Evolutionary conservation across 2,113 vertebrate genomes (phyloP).

Genomic region (Abramis brama): DNA sequence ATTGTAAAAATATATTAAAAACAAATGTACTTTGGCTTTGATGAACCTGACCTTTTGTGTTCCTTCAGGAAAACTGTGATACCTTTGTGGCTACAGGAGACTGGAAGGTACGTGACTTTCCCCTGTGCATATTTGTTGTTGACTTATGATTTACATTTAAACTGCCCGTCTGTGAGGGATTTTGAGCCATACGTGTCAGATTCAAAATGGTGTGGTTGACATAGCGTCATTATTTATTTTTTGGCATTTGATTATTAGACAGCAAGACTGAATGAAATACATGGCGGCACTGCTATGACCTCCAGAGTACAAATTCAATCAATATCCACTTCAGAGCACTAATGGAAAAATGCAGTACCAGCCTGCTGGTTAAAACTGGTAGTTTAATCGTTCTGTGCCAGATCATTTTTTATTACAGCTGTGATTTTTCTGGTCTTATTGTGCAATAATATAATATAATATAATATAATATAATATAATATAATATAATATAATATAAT

Average conservation of each 20-base stretch:
- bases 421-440: neutral
- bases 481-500: too few relatives aligned
- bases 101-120: constrained; percentile 87
- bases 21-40: neutral
- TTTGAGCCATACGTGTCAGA: neutral
- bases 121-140: neutral
- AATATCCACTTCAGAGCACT: constrained; percentile 8
- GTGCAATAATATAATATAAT: neutral
- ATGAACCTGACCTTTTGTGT: constrained; percentile 15
- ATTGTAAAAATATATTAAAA: neutral
- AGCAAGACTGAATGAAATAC: neutral
- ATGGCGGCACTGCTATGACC: neutral
- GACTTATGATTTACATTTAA: neutral
- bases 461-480: neutral
- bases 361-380: neutral
- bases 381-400: neutral
- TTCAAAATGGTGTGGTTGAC: neutral
- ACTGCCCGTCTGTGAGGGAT: neutral
- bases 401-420: too few relatives aligned
- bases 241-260: constrained; percentile 3
- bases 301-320: neutral
- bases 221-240: neutral
- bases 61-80: constrained; percentile 86
- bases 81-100: constrained; percentile 83
- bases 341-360: neutral